Percentiles rank a stretch among this genome's conserved stretches.
Evolutionary conservation across 2,113 vertebrate species (phyloP).

Genomic region (Heterocephalus glaber): DNA sequence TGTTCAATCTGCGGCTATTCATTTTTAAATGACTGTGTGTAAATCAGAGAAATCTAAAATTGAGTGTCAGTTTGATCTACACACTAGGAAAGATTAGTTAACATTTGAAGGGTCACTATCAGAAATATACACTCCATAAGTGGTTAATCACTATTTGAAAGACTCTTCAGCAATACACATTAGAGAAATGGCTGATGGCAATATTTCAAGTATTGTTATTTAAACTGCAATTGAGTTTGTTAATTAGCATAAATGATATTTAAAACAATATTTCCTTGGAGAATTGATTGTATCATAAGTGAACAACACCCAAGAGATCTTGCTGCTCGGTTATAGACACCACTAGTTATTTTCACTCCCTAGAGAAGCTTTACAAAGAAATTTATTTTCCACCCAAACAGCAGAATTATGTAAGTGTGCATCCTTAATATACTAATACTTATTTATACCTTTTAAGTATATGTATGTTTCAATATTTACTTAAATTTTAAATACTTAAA

Average conservation of each 20-base stretch:
- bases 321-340: not conserved
- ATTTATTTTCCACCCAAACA: not conserved
- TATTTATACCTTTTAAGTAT: constrained; percentile 37
- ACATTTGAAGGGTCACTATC: constrained; percentile 8
- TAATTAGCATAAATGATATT: constrained; percentile 27
- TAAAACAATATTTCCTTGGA: constrained; percentile 1
- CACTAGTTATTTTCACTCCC: not conserved
- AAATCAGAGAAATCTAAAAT: not conserved
- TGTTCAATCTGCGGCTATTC: not conserved
- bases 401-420: not conserved
- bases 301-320: not conserved
- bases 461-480: not conserved
- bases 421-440: not conserved
- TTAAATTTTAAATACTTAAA: constrained; percentile 6
- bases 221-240: constrained; percentile 28
- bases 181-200: not conserved
- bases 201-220: not conserved
- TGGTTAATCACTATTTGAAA: constrained; percentile 48
- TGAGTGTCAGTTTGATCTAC: not conserved
- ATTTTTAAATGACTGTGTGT: not conserved
- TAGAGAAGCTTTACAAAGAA: not conserved
- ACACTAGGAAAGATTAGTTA: not conserved
- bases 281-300: not conserved
- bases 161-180: not conserved
- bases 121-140: not conserved